phyloP scores from a whole-genome alignment of 2,113 vertebrate species.

The Arothron firmamentum region DNA sequence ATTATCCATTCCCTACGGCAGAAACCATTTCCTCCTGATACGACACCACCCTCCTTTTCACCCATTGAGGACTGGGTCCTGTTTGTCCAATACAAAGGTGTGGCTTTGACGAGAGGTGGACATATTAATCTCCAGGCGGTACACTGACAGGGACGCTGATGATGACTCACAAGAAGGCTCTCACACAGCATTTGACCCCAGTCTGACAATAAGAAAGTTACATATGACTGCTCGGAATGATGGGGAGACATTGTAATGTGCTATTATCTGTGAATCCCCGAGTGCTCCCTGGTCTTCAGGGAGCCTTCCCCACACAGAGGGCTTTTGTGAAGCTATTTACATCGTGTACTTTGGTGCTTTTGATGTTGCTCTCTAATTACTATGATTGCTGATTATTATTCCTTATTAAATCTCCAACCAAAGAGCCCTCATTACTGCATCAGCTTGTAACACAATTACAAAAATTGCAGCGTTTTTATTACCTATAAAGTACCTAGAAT shows the following conservation, averaged over 20 bases:
- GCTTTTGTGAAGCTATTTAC: conserved; percentile 45
- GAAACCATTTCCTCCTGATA: conserved; percentile 60
- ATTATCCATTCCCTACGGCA: conserved; percentile 23
- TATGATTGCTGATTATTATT: conserved; percentile 60
- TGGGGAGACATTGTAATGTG: conserved; percentile 26
- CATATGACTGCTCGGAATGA: neutral
- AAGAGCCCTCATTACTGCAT: conserved; percentile 11
- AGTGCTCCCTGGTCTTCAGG: conserved; percentile 31
- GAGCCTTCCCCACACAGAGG: conserved; percentile 33
- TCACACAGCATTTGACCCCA: conserved; percentile 39
- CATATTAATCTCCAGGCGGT: conserved; percentile 63
- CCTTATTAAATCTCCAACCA: conserved; percentile 54
- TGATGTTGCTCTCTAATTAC: conserved; percentile 68
- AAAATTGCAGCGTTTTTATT: conserved; percentile 13
- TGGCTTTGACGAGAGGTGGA: conserved; percentile 8
- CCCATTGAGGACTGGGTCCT: conserved; percentile 53
- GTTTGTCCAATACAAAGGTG: conserved; percentile 24
- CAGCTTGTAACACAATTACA: conserved; percentile 29
- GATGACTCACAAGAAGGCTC: conserved; percentile 42
- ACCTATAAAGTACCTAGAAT: conserved; percentile 4
- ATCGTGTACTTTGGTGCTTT: conserved; percentile 43
- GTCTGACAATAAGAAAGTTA: conserved; percentile 24
- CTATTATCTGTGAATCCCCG: conserved; percentile 58
- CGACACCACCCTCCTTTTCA: conserved; percentile 54
- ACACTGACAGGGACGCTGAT: conserved; percentile 42